Evolutionary conservation across 2,797 vertebrate genomes (phyloP).

Genomic region (Euthynnus affinis): DNA sequence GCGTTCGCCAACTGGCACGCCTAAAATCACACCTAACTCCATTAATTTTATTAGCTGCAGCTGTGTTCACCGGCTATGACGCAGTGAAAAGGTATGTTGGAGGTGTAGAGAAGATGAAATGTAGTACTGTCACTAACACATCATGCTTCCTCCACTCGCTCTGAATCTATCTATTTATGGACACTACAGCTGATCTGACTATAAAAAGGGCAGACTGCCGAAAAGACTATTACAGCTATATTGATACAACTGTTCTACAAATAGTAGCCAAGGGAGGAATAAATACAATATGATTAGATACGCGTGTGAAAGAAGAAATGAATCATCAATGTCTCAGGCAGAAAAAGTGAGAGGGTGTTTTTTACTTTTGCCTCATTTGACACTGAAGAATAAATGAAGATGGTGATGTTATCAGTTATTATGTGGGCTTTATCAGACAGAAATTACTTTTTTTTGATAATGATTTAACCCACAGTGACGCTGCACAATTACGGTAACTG

Average conservation of each 20-base stretch:
- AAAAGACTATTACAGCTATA: constrained; percentile 13
- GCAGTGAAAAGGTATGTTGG: background rate
- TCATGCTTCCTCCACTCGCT: too few relatives aligned
- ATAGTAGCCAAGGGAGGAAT: background rate
- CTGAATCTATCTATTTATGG: background rate
- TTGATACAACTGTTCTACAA: background rate
- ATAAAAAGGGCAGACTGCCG: background rate
- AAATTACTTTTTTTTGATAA: background rate
- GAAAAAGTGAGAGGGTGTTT: background rate
- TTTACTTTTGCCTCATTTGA: constrained; percentile 8
- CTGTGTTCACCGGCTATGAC: background rate
- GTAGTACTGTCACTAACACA: background rate
- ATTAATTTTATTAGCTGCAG: background rate
- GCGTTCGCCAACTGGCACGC: background rate
- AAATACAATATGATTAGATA: background rate
- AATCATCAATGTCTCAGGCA: background rate
- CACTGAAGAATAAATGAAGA: background rate
- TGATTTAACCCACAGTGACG: background rate
- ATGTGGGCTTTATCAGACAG: too few relatives aligned
- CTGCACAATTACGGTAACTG: too few relatives aligned
- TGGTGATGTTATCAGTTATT: too few relatives aligned
- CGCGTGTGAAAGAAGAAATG: background rate
- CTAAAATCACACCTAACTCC: background rate
- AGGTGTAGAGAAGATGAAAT: constrained; percentile 2
- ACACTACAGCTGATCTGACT: background rate